These are phyloP conservation scores for Catharus minimus DNA, from an alignment of 2,113 vertebrate genomes.

Conservation along the genomic window DNA sequence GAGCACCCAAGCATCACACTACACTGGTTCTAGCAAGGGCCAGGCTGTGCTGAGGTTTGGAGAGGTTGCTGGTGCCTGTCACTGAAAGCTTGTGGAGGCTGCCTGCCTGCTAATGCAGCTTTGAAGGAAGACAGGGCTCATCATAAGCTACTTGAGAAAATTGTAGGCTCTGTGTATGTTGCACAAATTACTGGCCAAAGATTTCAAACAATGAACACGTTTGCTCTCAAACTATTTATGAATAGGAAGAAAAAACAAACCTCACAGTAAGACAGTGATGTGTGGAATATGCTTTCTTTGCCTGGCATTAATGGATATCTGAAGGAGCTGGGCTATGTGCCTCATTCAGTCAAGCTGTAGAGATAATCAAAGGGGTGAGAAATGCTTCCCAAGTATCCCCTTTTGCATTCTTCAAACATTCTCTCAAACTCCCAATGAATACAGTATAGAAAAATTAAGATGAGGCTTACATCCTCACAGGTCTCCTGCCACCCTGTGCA, in stretches of 20 bases:
- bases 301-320: background rate
- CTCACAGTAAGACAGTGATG: background rate
- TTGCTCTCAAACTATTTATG: constrained; percentile 9
- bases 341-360: constrained; percentile 1
- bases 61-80: background rate
- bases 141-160: background rate
- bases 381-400: background rate
- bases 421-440: background rate
- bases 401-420: background rate
- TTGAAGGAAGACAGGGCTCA: background rate
- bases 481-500: background rate
- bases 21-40: background rate
- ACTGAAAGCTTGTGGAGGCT: background rate
- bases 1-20: background rate
- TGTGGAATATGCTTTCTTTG: background rate
- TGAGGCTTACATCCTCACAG: background rate
- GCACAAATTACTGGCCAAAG: background rate
- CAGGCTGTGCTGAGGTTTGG: background rate
- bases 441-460: background rate
- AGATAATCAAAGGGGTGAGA: constrained; percentile 1
- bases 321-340: background rate
- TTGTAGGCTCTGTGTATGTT: background rate
- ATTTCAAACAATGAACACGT: background rate
- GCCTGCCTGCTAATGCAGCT: background rate
- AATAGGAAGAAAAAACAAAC: background rate